phyloP scores from a whole-genome alignment of 2,888 invertebrate species.

The Ischnus inquisitorius region DNA sequence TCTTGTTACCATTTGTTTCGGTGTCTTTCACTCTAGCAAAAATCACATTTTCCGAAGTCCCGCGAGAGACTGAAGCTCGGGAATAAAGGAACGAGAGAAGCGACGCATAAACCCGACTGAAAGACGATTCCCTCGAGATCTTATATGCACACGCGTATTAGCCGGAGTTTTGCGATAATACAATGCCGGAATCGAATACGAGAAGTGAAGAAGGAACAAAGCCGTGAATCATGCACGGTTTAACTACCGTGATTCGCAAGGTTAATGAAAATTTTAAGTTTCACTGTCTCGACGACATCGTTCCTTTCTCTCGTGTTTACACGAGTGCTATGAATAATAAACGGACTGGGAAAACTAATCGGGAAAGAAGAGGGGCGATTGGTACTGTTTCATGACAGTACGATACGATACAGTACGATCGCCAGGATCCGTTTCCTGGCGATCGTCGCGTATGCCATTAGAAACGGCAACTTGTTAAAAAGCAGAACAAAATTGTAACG shows the following conservation, averaged over 20 bases:
- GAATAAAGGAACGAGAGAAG: not conserved
- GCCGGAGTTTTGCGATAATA: slow-evolving; percentile 23
- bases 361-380: slow-evolving; percentile 29
- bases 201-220: not conserved
- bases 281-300: not conserved
- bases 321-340: slow-evolving; percentile 45
- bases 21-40: slow-evolving; percentile 26
- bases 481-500: slow-evolving; percentile 34
- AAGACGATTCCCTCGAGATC: slow-evolving; percentile 24
- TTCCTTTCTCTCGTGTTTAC: not conserved
- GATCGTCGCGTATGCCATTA: slow-evolving; percentile 5
- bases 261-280: slow-evolving; percentile 14
- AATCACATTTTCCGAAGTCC: slow-evolving; percentile 42
- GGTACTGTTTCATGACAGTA: slow-evolving; percentile 39
- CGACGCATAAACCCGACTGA: slow-evolving; percentile 3
- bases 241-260: not conserved
- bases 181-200: slow-evolving; percentile 11
- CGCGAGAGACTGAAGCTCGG: not conserved
- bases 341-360: slow-evolving; percentile 50
- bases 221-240: too few relatives aligned
- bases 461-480: slow-evolving; percentile 24
- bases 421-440: too few relatives aligned
- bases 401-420: slow-evolving; percentile 37
- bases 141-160: not conserved
- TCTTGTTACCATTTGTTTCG: not conserved